Evolutionary conservation across 1,140 invertebrate species (phyloP), one percentile per base, ranked within the genome.

Genomic region (Solenopsis fugax): DNA sequence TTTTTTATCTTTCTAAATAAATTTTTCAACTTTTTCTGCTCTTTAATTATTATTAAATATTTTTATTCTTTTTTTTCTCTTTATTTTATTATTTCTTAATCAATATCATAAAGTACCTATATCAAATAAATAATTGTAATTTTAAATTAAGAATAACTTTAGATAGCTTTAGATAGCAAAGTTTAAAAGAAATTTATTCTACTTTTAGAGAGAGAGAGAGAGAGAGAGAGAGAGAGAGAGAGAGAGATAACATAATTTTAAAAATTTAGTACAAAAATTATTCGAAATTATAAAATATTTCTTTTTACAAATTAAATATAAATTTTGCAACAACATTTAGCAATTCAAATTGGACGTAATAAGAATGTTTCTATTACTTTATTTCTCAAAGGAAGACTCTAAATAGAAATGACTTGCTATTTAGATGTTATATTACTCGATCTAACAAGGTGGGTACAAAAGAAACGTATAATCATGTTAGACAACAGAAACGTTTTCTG

Each of bases 401-500:
- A 5, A 2, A 69, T 69, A 48, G 45, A 52, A 73, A 1, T 72
- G 13, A 52, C 16, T 72, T 72, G 16, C 18, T 72, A 34, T 73
- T 52, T 29, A 73, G 10, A 37, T 73, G 24, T 37, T 50, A 52
- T 73, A 54, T 54, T 54, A 54, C 0, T 73, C 24, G 12, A 34
- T 5, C 9, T 10, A 24, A 34, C 29, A 37, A 2, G 50, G 5
- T 48, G 18, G 21, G 64, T 77, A 48, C 18, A 64, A 64, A 34
- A 52, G 41, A 10, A 60, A 29, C 37, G 21, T 24, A 34, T 41
- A 50, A 62, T 29, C 56, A n/a, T n/a, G 48, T 67, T 58, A 50
- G 24, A 37, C 34, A 54, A 24, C n/a, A 52, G 13, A 50, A 80
- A 67, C 13, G n/a, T 80, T 18, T 52, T 54, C 62, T 80, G 9